Evolutionary conservation across 2,888 invertebrate genomes (phyloP), one percentile per base, ranked within the genome.

Genomic region (Cactoblastis cactorum): DNA sequence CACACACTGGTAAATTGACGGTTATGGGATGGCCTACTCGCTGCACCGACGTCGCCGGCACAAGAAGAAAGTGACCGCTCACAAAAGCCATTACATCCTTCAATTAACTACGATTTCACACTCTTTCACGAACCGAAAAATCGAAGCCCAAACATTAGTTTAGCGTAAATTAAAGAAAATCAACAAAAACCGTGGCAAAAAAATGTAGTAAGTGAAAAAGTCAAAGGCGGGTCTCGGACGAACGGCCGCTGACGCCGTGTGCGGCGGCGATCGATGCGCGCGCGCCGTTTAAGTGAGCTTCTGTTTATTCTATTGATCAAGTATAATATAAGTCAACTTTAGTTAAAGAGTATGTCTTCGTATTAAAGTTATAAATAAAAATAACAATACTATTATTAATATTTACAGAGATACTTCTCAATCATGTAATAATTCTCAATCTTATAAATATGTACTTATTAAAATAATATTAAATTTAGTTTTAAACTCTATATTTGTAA

Each of bases 111-210:
- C 81, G 74, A 89, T 89, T 89, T 89, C 89, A 89, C 89, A 87
- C 86, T 75, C 82, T 83, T 86, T 88, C 85, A 89, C 82, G 89
- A 89, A 88, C 89, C 89, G 86, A 84, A 81, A 87, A 89, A 89
- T 89, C 84, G 85, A 82, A 88, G 81, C 76, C 83, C 89, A 89
- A 89, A 89, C 89, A 89, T 87, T 88, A 85, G 88, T 85, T 88
- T 88, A 84, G 80, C 83, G 80, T 70, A 84, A 83, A 88, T 88
- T 89, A 89, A 75, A 76, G 77, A 79, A 85, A 86, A 84, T 72
- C 77, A 76, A 87, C 83, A 87, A 88, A 87, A 88, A 87, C 56
- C 53, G 38, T 37, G 51, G 65, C 75, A 85, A 87, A 87, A n/a
- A 88, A 83, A 59, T 61, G 53, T 53, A 51, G 54, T 54, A 54